Base-by-base conservation (phyloP, 2,113 vertebrate species). In the Macquaria ambigua region DNA sequence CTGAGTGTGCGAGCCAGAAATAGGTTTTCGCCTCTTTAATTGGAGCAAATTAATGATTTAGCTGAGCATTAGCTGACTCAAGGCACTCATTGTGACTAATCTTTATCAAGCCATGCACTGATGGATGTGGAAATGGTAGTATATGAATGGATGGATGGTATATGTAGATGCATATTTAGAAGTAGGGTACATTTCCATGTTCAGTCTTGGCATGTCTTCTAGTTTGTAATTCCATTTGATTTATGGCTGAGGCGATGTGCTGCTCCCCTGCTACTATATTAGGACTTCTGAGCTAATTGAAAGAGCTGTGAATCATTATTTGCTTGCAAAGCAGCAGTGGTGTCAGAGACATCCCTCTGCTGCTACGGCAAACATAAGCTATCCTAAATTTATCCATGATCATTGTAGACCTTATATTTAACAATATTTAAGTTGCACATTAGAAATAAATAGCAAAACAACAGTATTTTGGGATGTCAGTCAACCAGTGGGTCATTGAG, bases 11-110 rank as follows among this genome's bases (percentile, higher is more conserved):
- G 11, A 82, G 91, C 85, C 84, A 88, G 84, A 92, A 94, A 93
- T 90, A 90, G 90, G 82, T 83, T 91, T 92, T 90, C 25, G 83
- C 75, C 82, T 84, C 82, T 92, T 94, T 92, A 92, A 94, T 94
- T 93, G 90, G 87, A 93, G 91, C 87, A 93, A 94, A 93, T 94
- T 84, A 93, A 94, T 93, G 89, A 93, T 93, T 93, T 93, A 93
- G 93, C 85, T 74, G 87, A 91, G 90, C 87, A 90, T 92, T 91
- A 92, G 88, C 87, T 86, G 91, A 93, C 90, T 94, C 89, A 84
- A 93, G 84, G 92, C 93, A 87, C 86, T 92, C 91, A 93, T 89
- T 92, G 92, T 81, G 88, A 94, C 93, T 92, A 92, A 92, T 94
- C 83, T 94, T 90, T 84, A 93, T 93, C 88, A 89, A 87, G 88